Evolutionary conservation across 2,888 invertebrate genomes (phyloP), one percentile per base, ranked within the genome.

Genomic region (Lasioglossum figueresi): DNA sequence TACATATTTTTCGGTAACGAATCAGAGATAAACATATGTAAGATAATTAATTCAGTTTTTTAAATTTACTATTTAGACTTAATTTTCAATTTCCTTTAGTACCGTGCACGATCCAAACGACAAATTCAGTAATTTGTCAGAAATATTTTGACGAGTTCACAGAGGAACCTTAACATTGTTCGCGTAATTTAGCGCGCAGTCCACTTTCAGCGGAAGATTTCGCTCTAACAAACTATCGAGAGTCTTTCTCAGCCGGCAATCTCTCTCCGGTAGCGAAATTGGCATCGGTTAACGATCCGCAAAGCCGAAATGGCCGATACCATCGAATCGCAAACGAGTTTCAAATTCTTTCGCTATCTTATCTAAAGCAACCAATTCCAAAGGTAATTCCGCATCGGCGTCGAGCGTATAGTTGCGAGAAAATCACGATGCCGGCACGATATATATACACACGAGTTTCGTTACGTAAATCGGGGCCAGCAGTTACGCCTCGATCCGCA

Each of bases 401-500:
- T 48, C 19, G 68, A 68, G 68, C 68, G 37, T 68, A n/a, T 34
- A 68, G 68, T 19, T 34, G 68, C 68, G 40, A 37, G 37, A 68
- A 68, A 68, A 68, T n/a, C 37, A 34, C 68, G 66, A 31, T 34
- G 34, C 2, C 16, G 19, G 66, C 66, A 16, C 66, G 66, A 68
- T 68, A 37, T 37, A 68, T 23, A 52, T 48, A 52, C 52, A 52
- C 23, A n/a, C 52, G 3, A n/a, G 37, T 68, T 68, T 37, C 68
- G 68, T 71, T 71, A 71, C 48, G 48, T 48, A 73, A 73, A 73
- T 73, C 72, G 48, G 31, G 48, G 31, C 71, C 43, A 59, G 77
- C 77, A 72, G 84, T 84, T 82, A 82, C 66, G 83, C 75, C 10
- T 75, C 43, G 40, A n/a, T 77, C 16, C 31, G 40, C 27, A 52